These are phyloP conservation scores for Drosophila picticornis DNA, from an alignment of 2,888 invertebrate species.

Conservation along the genomic window DNA sequence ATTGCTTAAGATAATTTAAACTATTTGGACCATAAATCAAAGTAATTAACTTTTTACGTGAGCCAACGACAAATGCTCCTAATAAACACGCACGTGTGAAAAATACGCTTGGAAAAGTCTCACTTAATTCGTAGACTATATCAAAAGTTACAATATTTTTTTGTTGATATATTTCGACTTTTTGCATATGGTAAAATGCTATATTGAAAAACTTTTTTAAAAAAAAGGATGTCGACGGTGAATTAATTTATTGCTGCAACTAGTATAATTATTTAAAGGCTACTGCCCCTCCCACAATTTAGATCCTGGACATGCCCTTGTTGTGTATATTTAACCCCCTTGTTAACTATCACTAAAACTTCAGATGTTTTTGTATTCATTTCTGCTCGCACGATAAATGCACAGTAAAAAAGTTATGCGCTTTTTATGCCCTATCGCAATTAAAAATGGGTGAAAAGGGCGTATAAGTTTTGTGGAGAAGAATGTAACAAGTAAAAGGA, in stretches of 20 bases:
- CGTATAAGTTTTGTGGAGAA: not conserved
- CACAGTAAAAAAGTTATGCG: constrained; percentile 57
- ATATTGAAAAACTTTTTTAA: too few species aligned
- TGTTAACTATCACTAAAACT: not conserved
- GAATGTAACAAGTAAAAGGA: not conserved
- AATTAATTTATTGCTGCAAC: not conserved
- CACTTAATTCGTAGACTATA: too few species aligned
- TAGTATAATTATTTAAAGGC: not conserved
- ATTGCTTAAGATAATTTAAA: not conserved
- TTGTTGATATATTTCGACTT: not conserved
- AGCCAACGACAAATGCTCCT: not conserved
- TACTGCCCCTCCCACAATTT: not conserved
- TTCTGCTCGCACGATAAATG: constrained; percentile 28
- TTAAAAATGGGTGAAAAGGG: not conserved
- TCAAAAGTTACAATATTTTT: not conserved
- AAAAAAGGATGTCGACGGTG: not conserved
- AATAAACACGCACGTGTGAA: not conserved
- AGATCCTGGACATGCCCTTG: not conserved
- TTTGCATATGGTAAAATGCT: not conserved
- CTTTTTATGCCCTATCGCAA: constrained; percentile 11
- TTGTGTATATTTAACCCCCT: not conserved
- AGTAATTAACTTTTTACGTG: not conserved
- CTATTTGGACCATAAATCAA: not conserved
- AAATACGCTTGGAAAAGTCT: not conserved
- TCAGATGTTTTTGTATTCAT: not conserved